phyloP scores from a whole-genome alignment of 2,888 invertebrate genomes.

The Volucella inanis region DNA sequence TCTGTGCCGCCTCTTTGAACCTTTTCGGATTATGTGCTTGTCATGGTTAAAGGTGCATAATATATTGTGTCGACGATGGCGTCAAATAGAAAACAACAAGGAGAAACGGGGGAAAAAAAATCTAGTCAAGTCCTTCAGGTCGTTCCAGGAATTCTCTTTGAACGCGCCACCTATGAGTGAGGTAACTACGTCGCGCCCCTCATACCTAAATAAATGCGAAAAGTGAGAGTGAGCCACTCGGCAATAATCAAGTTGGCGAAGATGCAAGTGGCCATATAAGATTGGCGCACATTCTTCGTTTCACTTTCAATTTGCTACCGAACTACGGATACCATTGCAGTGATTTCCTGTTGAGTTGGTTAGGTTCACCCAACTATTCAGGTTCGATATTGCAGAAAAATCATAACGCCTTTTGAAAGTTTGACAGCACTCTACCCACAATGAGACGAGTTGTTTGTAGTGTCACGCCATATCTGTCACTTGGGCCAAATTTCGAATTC shows the following conservation, averaged over 20 bases:
- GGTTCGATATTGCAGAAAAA: too few relatives aligned
- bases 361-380: too few relatives aligned
- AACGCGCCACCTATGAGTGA: slow-evolving; percentile 26
- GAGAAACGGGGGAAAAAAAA: neutral
- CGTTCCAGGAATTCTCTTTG: slow-evolving; percentile 29
- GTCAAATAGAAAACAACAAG: slow-evolving; percentile 66
- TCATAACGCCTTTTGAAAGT: neutral
- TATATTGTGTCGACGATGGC: slow-evolving; percentile 73
- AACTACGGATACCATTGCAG: too few relatives aligned
- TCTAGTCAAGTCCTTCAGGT: slow-evolving; percentile 35
- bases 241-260: slow-evolving; percentile 55
- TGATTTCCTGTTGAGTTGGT: too few relatives aligned
- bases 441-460: slow-evolving; percentile 47
- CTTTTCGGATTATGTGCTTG: slow-evolving; percentile 70
- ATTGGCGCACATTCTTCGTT: slow-evolving; percentile 50
- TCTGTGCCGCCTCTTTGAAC: slow-evolving; percentile 70
- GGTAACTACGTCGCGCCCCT: slow-evolving; percentile 55
- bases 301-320: slow-evolving; percentile 1
- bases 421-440: slow-evolving; percentile 3
- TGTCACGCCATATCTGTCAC: slow-evolving; percentile 63
- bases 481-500: slow-evolving; percentile 40
- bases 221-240: slow-evolving; percentile 66
- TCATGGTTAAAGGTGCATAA: slow-evolving; percentile 72
- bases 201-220: slow-evolving; percentile 35
- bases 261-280: slow-evolving; percentile 57